Evolutionary conservation across 2,888 invertebrate species (phyloP).

Genomic region (Prosopocoilus inquinatus): DNA sequence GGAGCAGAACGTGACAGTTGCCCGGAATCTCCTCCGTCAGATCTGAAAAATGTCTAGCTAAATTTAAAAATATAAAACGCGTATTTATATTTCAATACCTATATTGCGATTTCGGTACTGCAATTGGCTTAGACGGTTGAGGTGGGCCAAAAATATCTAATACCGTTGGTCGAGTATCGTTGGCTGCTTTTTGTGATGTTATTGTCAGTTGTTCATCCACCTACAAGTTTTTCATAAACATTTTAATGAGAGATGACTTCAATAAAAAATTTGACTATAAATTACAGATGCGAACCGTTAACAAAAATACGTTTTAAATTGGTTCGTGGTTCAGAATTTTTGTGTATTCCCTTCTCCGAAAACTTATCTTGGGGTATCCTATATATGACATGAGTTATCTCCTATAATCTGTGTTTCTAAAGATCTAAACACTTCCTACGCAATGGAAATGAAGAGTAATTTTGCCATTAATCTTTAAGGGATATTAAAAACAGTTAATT

Average conservation of each 20-base stretch:
- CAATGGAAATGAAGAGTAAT: no score
- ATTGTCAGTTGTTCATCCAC: constrained; percentile 81
- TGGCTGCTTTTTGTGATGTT: constrained; percentile 62
- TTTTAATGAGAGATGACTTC: no score
- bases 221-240: no score
- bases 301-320: no score
- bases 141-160: constrained; percentile 60
- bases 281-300: background rate
- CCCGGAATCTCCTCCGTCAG: background rate
- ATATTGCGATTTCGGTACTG: constrained; percentile 51
- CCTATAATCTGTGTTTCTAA: no score
- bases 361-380: no score
- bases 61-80: background rate
- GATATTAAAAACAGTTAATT: no score
- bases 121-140: constrained; percentile 46
- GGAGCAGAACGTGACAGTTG: background rate
- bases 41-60: background rate
- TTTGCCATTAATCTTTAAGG: no score
- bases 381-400: no score
- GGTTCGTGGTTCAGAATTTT: no score
- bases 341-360: no score
- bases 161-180: constrained; percentile 62
- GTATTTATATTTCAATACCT: constrained; percentile 4
- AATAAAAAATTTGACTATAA: background rate
- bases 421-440: no score